These are phyloP conservation scores for Prunella fulvescens DNA, from an alignment of 2,113 vertebrate genomes.

Conservation along the genomic window DNA sequence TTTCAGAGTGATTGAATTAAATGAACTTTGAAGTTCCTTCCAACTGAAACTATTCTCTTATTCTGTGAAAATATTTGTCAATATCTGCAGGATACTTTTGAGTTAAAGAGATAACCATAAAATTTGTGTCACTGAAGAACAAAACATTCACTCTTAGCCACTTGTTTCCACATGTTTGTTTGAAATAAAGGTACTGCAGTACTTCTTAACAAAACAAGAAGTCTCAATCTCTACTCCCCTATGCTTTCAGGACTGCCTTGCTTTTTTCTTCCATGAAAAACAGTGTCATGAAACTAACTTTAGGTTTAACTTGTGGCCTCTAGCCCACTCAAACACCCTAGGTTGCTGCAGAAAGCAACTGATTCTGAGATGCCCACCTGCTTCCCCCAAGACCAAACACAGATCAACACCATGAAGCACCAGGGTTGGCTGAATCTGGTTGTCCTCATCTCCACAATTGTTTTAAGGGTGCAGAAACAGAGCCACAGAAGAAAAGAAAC, in stretches of 20 bases:
- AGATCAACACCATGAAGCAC: background rate
- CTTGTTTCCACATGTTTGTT: background rate
- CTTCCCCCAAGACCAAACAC: background rate
- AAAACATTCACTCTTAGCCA: background rate
- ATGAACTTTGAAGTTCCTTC: background rate
- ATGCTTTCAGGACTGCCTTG: background rate
- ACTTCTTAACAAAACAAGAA: background rate
- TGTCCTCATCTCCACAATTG: background rate
- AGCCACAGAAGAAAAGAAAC: background rate
- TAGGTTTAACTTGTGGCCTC: background rate
- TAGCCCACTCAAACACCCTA: background rate
- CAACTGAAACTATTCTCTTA: background rate
- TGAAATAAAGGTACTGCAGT: background rate
- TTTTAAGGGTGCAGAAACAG: background rate
- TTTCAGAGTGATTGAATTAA: background rate
- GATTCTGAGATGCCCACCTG: background rate
- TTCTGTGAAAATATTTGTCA: background rate
- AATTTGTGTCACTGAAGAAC: background rate
- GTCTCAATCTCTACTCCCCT: background rate
- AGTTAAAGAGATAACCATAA: background rate
- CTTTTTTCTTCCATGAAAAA: background rate
- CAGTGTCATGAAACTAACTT: background rate
- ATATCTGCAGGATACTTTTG: background rate
- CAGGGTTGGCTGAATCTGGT: background rate
- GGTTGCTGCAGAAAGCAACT: background rate